Evolutionary conservation across 2,113 vertebrate species (phyloP), one percentile per base, ranked within the genome.

Genomic region (Peucedramus taeniatus): DNA sequence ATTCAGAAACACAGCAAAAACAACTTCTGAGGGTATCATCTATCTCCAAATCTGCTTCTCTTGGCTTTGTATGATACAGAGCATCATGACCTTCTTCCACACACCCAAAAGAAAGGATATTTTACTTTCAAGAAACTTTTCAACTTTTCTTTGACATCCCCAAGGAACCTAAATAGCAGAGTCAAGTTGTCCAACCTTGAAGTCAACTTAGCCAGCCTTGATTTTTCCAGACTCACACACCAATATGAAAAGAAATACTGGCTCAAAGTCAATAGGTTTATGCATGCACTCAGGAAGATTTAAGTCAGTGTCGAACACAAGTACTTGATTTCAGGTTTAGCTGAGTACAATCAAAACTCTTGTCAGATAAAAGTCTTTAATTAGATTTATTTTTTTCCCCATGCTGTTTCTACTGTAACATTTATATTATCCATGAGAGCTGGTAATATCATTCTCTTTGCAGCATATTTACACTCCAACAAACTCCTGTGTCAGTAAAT

Each of bases 311-410:
- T 94, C 79, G 33, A 83, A 79, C 59, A 35, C 68, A 74, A 83
- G 54, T 74, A 65, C 49, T 90, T 88, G 51, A 75, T 89, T 90
- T 86, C 84, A 83, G 45, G 60, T 88, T 86, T 79, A 94, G 53
- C 87, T 77, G 74, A 87, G 83, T 65, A 82, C 76, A 94, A 81
- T 91, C 76, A 93, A 91, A 90, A 87, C 59, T 74, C 69, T 90
- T 84, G 79, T 90, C 79, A 93, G 72, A 78, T 93, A 69, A 21
- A 83, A n/a, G 68, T 60, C 78, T 87, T 95, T 90, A 93, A 94
- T 94, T 94, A 76, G 71, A 68, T 93, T 95, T 57, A 61, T 90
- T 85, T 97, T 83, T 81, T 80, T 77, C 42, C 21, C 57, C 50
- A 35, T 49, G 37, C 26, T 72, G 81, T 84, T 83, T 89, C 87